Evolutionary conservation across 2,797 vertebrate genomes (phyloP).

Genomic region (Coregonus suidteri): DNA sequence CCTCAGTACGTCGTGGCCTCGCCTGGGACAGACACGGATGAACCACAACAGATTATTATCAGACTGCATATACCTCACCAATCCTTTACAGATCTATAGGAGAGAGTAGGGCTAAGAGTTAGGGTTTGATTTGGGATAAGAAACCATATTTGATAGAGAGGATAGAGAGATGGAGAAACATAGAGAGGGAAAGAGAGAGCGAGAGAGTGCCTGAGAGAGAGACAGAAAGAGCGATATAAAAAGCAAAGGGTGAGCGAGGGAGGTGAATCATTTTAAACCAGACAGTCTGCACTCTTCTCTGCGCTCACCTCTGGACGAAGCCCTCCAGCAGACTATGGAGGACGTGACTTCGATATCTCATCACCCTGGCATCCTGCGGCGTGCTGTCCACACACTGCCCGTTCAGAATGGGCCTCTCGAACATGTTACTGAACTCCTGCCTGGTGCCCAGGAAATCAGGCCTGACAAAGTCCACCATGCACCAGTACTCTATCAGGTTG

Average conservation of each 20-base stretch:
- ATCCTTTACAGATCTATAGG: too few relatives aligned
- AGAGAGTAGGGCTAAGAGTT: too few relatives aligned
- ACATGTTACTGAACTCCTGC: slow-evolving; percentile 99
- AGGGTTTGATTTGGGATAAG: too few relatives aligned
- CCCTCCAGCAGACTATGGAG: slow-evolving; percentile 95
- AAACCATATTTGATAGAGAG: too few relatives aligned
- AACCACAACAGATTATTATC: too few relatives aligned
- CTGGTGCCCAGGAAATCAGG: slow-evolving; percentile 93
- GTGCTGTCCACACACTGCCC: slow-evolving; percentile 98
- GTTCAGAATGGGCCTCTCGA: slow-evolving; percentile 95
- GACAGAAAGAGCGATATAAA: too few relatives aligned
- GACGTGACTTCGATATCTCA: slow-evolving; percentile 97
- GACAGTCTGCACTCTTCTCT: background rate
- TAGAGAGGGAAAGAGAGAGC: too few relatives aligned
- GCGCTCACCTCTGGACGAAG: slow-evolving; percentile 91
- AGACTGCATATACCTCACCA: background rate
- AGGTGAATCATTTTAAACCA: too few relatives aligned
- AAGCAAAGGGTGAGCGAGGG: too few relatives aligned
- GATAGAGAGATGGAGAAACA: too few relatives aligned
- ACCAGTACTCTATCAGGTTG: slow-evolving; percentile 98
- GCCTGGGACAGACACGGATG: slow-evolving; percentile 65
- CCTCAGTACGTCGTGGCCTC: slow-evolving; percentile 93
- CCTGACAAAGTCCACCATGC: slow-evolving; percentile 97
- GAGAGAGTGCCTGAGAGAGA: too few relatives aligned
- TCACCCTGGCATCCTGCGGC: slow-evolving; percentile 89